phyloP scores from a whole-genome alignment of 2,888 invertebrate species.

The Papilio demoleus region DNA sequence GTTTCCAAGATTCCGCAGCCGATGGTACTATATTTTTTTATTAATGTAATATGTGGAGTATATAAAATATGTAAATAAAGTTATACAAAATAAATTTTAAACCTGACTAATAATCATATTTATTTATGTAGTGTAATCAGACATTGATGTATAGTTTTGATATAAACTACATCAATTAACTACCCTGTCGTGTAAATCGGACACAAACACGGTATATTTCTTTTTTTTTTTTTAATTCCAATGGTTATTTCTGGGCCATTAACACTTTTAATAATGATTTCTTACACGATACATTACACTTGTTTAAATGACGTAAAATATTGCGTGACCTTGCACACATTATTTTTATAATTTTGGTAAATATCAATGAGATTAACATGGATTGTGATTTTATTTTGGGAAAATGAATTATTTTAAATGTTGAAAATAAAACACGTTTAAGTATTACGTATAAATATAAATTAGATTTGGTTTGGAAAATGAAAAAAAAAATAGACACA shows the following conservation, averaged over 20 bases:
- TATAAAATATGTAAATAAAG: no score
- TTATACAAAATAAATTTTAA: no score
- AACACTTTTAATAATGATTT: slow-evolving; percentile 21
- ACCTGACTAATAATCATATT: no score
- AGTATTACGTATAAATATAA: slow-evolving; percentile 12
- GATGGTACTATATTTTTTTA: no score
- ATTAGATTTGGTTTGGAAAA: no score
- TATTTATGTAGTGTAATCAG: no score
- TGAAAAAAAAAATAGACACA: no score
- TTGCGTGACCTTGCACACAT: slow-evolving; percentile 19
- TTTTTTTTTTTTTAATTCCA: background rate
- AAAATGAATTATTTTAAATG: slow-evolving; percentile 10
- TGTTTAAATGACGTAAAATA: background rate
- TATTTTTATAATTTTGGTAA: slow-evolving; percentile 10
- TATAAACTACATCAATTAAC: background rate
- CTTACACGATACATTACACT: slow-evolving; percentile 17
- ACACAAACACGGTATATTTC: background rate
- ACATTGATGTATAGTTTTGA: background rate
- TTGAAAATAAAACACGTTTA: slow-evolving; percentile 13
- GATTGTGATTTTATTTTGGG: slow-evolving; percentile 14
- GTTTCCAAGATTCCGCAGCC: no score
- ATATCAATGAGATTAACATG: background rate
- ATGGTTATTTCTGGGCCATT: background rate
- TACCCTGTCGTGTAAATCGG: background rate
- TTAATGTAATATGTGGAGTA: no score